Percentiles rank a stretch among this genome's conserved stretches.
phyloP scores from a whole-genome alignment of 2,113 vertebrate genomes.

The Pitta sordida region DNA sequence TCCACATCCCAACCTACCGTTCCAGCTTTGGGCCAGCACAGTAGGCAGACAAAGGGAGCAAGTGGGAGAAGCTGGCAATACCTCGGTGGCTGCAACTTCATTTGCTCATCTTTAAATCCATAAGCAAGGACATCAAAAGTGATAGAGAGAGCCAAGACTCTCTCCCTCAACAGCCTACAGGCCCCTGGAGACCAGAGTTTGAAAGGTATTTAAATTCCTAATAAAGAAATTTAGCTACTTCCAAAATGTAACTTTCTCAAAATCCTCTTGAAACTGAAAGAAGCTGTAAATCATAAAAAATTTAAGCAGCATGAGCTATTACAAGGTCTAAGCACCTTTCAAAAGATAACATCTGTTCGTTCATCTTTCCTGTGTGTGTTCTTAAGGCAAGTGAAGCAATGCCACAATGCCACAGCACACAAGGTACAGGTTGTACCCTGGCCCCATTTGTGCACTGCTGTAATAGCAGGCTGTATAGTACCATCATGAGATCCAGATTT shows the following conservation, averaged over 20 bases:
- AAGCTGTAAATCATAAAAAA: not conserved
- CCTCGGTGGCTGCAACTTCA: not conserved
- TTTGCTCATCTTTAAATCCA: not conserved
- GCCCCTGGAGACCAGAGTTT: not conserved
- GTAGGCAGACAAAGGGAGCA: not conserved
- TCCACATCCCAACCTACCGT: not conserved
- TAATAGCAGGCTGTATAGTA: not conserved
- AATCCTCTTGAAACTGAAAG: fast-evolving
- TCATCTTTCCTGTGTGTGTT: not conserved
- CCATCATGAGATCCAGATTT: not conserved
- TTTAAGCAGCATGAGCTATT: not conserved
- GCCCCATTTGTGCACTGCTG: not conserved
- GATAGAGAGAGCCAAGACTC: not conserved
- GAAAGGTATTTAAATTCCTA: not conserved
- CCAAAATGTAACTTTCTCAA: not conserved
- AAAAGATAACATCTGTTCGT: not conserved
- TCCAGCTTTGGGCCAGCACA: not conserved
- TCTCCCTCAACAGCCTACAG: not conserved
- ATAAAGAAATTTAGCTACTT: not conserved
- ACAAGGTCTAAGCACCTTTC: not conserved
- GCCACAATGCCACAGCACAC: not conserved
- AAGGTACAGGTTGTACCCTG: not conserved
- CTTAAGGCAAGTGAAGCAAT: not conserved
- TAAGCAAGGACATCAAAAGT: not conserved
- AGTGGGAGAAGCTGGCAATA: not conserved